Percentiles rank a stretch among this genome's conserved stretches.
phyloP scores from a whole-genome alignment of 2,797 vertebrate species.

The Betta splendens region DNA sequence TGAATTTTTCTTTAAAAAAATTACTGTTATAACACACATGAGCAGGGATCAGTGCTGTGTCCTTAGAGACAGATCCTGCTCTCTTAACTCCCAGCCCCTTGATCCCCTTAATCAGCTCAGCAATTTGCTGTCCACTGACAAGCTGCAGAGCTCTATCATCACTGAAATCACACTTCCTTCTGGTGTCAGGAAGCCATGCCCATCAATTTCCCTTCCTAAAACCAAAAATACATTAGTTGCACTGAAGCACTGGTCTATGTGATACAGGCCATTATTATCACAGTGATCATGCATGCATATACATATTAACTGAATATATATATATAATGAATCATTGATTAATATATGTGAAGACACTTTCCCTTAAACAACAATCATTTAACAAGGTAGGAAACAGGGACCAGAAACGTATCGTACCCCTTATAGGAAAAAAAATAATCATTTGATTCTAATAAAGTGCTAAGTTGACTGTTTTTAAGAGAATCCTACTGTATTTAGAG shows the following conservation, averaged over 20 bases:
- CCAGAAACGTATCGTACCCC: no score
- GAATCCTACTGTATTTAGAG: no score
- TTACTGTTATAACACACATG: not conserved
- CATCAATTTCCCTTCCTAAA: slow-evolving; percentile 37
- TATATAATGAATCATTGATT: no score
- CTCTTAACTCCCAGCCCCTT: not conserved
- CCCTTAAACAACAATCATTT: no score
- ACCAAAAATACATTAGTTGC: not conserved
- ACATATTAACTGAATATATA: no score
- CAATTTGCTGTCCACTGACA: slow-evolving; percentile 19
- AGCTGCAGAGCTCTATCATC: slow-evolving; percentile 36
- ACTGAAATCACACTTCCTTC: slow-evolving; percentile 51
- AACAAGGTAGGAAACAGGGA: no score
- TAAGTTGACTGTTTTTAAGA: no score
- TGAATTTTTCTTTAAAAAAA: no score
- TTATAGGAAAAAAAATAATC: no score
- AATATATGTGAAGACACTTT: no score
- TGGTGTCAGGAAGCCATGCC: slow-evolving; percentile 58
- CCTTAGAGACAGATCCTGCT: not conserved
- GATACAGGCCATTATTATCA: not conserved
- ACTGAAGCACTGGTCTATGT: not conserved
- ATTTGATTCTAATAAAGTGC: no score
- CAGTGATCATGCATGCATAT: not conserved
- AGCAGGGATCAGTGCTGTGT: not conserved
- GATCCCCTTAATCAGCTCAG: not conserved